Evolutionary conservation across 2,113 vertebrate species (phyloP).

Genomic region (Takifugu bimaculatus): DNA sequence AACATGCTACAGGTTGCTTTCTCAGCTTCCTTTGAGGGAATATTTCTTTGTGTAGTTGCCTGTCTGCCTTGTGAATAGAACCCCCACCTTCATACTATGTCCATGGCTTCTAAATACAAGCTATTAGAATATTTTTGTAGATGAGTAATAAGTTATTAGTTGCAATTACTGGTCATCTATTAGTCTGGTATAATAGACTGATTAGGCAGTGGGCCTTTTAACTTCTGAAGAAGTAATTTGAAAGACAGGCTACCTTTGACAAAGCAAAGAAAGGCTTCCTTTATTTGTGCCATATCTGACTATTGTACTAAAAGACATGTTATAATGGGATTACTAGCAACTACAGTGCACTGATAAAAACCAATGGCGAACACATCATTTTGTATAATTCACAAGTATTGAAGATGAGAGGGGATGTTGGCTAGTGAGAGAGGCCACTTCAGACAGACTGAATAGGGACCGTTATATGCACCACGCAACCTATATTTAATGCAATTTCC

Average conservation of each 20-base stretch:
- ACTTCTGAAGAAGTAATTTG: slow-evolving; percentile 81
- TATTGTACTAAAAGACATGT: slow-evolving; percentile 78
- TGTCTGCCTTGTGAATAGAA: slow-evolving; percentile 73
- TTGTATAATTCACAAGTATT: slow-evolving; percentile 72
- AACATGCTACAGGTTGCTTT: slow-evolving; percentile 82
- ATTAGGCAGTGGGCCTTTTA: slow-evolving; percentile 77
- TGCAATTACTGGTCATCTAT: slow-evolving; percentile 85
- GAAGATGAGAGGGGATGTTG: slow-evolving; percentile 62
- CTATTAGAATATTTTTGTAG: slow-evolving; percentile 82
- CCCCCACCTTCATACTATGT: slow-evolving; percentile 58
- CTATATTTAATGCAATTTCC: slow-evolving; percentile 63
- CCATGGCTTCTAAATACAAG: slow-evolving; percentile 79
- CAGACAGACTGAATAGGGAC: slow-evolving; percentile 56
- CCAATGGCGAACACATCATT: slow-evolving; percentile 69
- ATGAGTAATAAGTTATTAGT: slow-evolving; percentile 83
- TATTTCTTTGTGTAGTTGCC: slow-evolving; percentile 74
- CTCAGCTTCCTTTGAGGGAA: slow-evolving; percentile 74
- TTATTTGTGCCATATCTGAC: slow-evolving; percentile 74
- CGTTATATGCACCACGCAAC: slow-evolving; percentile 46
- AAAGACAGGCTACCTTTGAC: slow-evolving; percentile 73
- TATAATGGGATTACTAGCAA: slow-evolving; percentile 77
- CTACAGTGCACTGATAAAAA: slow-evolving; percentile 69
- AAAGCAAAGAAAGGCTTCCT: slow-evolving; percentile 74
- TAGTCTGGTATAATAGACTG: slow-evolving; percentile 78
- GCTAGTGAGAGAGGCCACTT: slow-evolving; percentile 68